A percentile compares a stretch with the other conserved stretches of the same genome.
Conservation (phyloP, 92 coral and sea anemone species). For the Nematostella vectensis region DNA sequence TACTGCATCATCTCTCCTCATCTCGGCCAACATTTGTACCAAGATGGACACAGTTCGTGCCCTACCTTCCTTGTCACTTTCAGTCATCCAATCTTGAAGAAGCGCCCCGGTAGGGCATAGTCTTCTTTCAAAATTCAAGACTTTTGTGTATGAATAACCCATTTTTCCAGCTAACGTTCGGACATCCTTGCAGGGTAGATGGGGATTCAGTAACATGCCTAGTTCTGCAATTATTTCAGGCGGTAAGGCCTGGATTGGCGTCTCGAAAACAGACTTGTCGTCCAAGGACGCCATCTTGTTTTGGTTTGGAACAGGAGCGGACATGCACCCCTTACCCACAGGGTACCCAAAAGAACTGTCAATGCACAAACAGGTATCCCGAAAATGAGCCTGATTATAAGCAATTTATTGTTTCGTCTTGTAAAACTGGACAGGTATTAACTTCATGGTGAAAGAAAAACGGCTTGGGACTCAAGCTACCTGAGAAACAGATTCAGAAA, state of each 20-base stretch:
- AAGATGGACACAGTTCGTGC: conserved; percentile 63
- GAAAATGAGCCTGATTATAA: too few relatives aligned
- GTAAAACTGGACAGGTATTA: too few relatives aligned
- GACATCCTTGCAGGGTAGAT: conserved; percentile 68
- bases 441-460: too few relatives aligned
- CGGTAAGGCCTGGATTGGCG: conserved; percentile 39
- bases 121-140: conserved; percentile 63
- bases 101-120: conserved; percentile 62
- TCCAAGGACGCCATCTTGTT: conserved; percentile 20
- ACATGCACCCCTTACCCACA: too few relatives aligned
- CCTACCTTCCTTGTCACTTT: conserved; percentile 10
- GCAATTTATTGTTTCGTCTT: too few relatives aligned
- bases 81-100: conserved; percentile 64
- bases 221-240: conserved; percentile 66
- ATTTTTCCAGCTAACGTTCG: conserved; percentile 78
- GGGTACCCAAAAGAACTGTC: too few relatives aligned
- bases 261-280: conserved; percentile 24
- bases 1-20: conserved; percentile 91
- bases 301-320: not conserved
- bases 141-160: conserved; percentile 51
- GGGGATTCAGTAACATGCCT: conserved; percentile 74
- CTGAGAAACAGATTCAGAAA: too few relatives aligned
- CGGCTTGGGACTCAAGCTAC: too few relatives aligned
- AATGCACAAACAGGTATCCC: too few relatives aligned
- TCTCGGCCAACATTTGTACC: conserved; percentile 43